Evolutionary conservation across 1,140 invertebrate species (phyloP).

Genomic region (Bombus terrestris): DNA sequence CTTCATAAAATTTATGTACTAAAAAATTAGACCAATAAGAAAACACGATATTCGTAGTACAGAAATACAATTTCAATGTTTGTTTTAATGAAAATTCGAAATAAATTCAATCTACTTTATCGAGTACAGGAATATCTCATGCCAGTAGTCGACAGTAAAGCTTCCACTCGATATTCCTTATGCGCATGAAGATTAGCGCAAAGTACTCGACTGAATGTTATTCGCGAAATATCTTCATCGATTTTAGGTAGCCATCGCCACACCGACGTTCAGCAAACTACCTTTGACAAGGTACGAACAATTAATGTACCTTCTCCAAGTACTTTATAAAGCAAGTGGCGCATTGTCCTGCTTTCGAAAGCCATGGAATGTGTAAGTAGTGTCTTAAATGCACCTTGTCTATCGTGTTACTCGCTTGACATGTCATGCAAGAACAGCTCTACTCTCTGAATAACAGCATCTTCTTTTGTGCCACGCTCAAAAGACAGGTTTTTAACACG

Average conservation of each 20-base stretch:
- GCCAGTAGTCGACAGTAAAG: not conserved
- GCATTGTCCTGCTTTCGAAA: conserved; percentile 45
- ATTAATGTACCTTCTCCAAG: conserved; percentile 44
- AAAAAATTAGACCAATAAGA: not conserved
- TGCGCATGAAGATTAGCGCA: not conserved
- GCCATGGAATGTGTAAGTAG: conserved; percentile 41
- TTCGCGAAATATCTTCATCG: conserved; percentile 22
- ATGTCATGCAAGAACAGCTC: conserved; percentile 20
- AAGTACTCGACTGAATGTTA: not conserved
- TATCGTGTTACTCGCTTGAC: conserved; percentile 38
- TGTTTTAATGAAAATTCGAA: too few relatives aligned
- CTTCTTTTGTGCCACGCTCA: not conserved
- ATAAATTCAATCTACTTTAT: not conserved
- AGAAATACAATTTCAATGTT: not conserved
- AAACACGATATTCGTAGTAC: not conserved
- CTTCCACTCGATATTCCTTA: not conserved
- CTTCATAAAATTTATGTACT: too few relatives aligned
- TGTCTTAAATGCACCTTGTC: conserved; percentile 48
- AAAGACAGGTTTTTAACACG: conserved; percentile 33
- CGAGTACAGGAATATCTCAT: not conserved
- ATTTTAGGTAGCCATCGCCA: conserved; percentile 14
- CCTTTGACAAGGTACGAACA: conserved; percentile 44
- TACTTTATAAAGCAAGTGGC: conserved; percentile 47
- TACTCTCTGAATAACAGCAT: conserved; percentile 30
- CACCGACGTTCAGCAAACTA: conserved; percentile 32